Evolutionary conservation across 2,113 vertebrate species (phyloP), one percentile per base, ranked within the genome.

Genomic region (Oreocharis arfaki): DNA sequence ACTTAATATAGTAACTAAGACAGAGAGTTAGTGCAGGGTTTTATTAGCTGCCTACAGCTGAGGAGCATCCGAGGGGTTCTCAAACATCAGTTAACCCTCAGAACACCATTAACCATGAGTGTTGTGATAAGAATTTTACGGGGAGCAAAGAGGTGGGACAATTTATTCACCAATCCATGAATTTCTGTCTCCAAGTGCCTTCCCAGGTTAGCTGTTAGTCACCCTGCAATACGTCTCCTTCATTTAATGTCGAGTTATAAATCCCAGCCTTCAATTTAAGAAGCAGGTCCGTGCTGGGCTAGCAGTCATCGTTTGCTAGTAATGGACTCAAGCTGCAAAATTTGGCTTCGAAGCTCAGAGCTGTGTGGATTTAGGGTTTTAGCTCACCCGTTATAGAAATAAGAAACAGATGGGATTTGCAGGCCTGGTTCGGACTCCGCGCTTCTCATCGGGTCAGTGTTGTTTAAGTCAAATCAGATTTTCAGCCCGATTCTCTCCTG

Each of bases 381-480:
- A 95, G 39, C 80, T 89, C 9, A 30, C 79, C 92, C 3, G 0
- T 90, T 88, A 92, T 39, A 90, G 89, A 81, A 92, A 94, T 91
- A 71, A 84, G 91, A 44, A 96, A 89, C 95, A 96, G 94, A 93
- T 96, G 95, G 69, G 94, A 81, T 89, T 78, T 92, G 85, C 92
- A 89, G 83, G 94, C 71, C 92, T 85, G 88, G 55, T 70, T 77
- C 5, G 0, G 94, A 15, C 68, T 88, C 91, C 46, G 10, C 30
- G 1, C 76, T 75, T 70, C 91, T 75, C 69, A 8, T 65, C 87
- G 92, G 92, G 92, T 90, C 93, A 87, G 76, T 12, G 76, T 57
- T 87, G 89, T 90, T 92, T 22, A 61, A 96, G 14, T 67, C 42
- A 73, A 88, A 92, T 80, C 88, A 88, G 85, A 77, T 88, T 92